Evolutionary conservation across 37 sponge, comb jelly and placozoan species (phyloP), one percentile per base, ranked within the genome.

Genomic region (Aplysina aerophoba): DNA sequence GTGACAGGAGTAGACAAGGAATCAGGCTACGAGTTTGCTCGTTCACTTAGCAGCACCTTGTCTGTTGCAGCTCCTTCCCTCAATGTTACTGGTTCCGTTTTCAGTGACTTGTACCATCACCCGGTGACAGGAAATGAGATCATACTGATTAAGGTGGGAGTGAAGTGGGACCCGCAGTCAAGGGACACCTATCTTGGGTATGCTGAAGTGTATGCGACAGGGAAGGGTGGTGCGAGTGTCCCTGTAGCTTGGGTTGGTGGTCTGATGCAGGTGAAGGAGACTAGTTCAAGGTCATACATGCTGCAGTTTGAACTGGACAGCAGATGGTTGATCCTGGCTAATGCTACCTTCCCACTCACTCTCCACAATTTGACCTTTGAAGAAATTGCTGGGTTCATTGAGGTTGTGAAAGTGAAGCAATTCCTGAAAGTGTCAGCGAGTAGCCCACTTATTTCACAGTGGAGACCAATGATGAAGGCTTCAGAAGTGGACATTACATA

Each of bases 281-380:
- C 17, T 2, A 69, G 34, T 27, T 69, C 71, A 69, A 35, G 34
- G 12, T 44, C 50, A 44, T 69, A 31, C 33, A 34, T 69, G 17
- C 13, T 69, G 28, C 71, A 69, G 34, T 69, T 69, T 69, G 71
- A 69, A 69, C 71, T 69, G 34, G 71, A 69, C 71, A 69, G 71
- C 6, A 69, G 71, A 35, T 69, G 71, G 71, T 6, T 69, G 71
- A 69, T 69, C 2, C 28, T 17, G 19, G 2, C 71, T 3, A 31
- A 69, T 30, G 71, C 71, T 31, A 69, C 71, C 28, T 69, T 69
- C 34, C 71, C 71, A 1, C 71, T 69, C 33, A 31, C 33, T 30
- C 34, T 69, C 15, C 28, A 27, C 15, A 69, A 69, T 35, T 34
- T 69, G 19, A 35, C 34, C 71, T 69, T 69, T 69, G 31, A 69